These are phyloP conservation scores for Esperia sulphurella DNA, from an alignment of 2,888 invertebrate species.

Conservation along the genomic window DNA sequence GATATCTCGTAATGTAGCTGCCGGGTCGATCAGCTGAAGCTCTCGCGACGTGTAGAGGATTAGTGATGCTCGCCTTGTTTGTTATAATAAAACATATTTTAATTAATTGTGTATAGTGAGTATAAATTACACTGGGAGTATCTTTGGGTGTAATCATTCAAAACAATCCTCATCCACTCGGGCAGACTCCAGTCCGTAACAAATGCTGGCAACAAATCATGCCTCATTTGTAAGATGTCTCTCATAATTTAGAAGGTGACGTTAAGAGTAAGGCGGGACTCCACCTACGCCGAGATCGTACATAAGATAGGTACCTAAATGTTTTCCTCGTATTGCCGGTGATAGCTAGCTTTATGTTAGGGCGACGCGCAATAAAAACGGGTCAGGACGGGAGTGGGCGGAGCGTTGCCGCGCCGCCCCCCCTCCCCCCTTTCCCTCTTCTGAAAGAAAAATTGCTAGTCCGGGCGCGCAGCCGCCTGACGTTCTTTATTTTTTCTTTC, in stretches of 20 bases:
- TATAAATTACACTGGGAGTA: background rate
- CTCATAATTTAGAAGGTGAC: slow-evolving; percentile 47
- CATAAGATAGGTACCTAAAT: slow-evolving; percentile 63
- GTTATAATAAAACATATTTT: background rate
- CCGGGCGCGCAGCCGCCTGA: slow-evolving; percentile 72
- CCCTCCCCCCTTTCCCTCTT: slow-evolving; percentile 58
- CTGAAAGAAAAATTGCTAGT: slow-evolving; percentile 75
- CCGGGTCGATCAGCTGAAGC: slow-evolving; percentile 37
- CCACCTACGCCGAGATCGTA: slow-evolving; percentile 63
- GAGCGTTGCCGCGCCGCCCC: slow-evolving; percentile 59
- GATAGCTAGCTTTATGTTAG: slow-evolving; percentile 64
- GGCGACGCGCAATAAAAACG: slow-evolving; percentile 70
- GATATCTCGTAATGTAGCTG: slow-evolving; percentile 46
- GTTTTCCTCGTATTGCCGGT: slow-evolving; percentile 68
- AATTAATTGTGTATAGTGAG: background rate
- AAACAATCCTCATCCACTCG: slow-evolving; percentile 22
- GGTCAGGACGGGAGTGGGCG: slow-evolving; percentile 68
- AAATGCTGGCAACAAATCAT: slow-evolving; percentile 48
- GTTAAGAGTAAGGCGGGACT: slow-evolving; percentile 47
- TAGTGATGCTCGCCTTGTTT: background rate
- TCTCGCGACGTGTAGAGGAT: slow-evolving; percentile 7
- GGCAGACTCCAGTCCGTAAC: slow-evolving; percentile 25
- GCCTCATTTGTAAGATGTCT: slow-evolving; percentile 52
- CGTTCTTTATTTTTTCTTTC: slow-evolving; percentile 78
- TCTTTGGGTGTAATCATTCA: slow-evolving; percentile 27